Evolutionary conservation across 2,113 vertebrate species (phyloP).

Genomic region (Cyprinus carpio): DNA sequence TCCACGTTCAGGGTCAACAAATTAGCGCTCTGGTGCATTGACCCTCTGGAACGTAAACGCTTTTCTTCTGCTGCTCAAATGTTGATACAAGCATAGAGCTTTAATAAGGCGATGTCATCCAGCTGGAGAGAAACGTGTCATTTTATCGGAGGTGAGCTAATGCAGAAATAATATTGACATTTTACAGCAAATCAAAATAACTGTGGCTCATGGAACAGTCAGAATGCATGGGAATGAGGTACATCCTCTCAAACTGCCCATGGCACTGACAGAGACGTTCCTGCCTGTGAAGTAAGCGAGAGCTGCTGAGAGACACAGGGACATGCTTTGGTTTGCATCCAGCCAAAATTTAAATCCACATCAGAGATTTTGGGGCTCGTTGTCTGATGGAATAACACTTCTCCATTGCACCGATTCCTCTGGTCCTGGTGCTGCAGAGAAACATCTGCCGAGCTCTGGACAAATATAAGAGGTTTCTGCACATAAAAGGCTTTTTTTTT

Average conservation of each 20-base stretch:
- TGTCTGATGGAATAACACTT: conserved; percentile 30
- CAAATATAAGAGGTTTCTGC: not conserved
- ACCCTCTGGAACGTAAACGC: conserved; percentile 56
- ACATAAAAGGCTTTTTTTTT: not conserved
- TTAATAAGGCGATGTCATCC: conserved; percentile 62
- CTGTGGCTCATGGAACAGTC: conserved; percentile 25
- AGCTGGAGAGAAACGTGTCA: conserved; percentile 48
- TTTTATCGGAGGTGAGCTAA: conserved; percentile 62
- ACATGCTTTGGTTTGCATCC: conserved; percentile 4
- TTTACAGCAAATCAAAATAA: conserved; percentile 55
- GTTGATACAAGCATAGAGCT: conserved; percentile 58
- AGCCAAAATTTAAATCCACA: conserved; percentile 35
- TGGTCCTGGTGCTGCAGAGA: not conserved
- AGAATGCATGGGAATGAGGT: conserved; percentile 14
- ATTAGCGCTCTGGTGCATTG: conserved; percentile 61
- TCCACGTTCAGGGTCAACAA: conserved; percentile 63
- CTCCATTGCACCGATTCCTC: not conserved
- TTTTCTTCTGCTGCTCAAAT: conserved; percentile 52
- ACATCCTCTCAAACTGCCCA: not conserved
- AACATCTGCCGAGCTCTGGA: not conserved
- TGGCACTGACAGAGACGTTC: not conserved
- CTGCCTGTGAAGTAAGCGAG: not conserved
- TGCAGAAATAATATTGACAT: conserved; percentile 63
- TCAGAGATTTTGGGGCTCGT: conserved; percentile 30
- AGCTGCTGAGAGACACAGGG: not conserved